phyloP scores from a whole-genome alignment of 2,797 vertebrate genomes.

The Merluccius polli region DNA sequence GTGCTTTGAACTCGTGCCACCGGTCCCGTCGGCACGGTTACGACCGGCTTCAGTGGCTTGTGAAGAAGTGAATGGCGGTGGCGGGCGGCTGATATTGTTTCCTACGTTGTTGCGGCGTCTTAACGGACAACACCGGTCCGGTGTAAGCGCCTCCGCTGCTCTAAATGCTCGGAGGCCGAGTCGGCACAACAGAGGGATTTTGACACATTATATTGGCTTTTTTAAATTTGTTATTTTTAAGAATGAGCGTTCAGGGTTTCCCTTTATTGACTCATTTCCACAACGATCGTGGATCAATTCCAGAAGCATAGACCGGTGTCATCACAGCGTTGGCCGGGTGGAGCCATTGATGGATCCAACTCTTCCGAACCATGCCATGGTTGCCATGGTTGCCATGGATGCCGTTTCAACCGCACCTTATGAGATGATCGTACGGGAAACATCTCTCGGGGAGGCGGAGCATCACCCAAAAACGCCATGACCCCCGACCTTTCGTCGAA shows the following conservation, averaged over 20 bases:
- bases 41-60: too few species aligned
- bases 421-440: neutral
- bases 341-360: too few species aligned
- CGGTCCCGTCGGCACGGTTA: neutral
- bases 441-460: neutral
- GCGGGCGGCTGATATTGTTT: neutral
- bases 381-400: too few species aligned
- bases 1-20: slow-evolving; percentile 30
- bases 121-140: neutral
- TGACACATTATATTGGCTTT: neutral
- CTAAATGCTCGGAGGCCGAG: neutral
- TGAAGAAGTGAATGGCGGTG: slow-evolving; percentile 21
- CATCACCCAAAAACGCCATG: neutral
- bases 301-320: neutral
- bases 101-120: neutral
- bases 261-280: neutral
- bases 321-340: neutral
- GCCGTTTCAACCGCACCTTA: neutral
- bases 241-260: neutral
- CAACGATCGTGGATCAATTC: neutral
- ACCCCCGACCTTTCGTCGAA: neutral
- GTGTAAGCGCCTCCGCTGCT: neutral
- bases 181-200: neutral
- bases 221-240: too few species aligned
- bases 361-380: too few species aligned